Base-by-base conservation (phyloP, 1,140 invertebrate genomes). In the Brachionus rubens region DNA sequence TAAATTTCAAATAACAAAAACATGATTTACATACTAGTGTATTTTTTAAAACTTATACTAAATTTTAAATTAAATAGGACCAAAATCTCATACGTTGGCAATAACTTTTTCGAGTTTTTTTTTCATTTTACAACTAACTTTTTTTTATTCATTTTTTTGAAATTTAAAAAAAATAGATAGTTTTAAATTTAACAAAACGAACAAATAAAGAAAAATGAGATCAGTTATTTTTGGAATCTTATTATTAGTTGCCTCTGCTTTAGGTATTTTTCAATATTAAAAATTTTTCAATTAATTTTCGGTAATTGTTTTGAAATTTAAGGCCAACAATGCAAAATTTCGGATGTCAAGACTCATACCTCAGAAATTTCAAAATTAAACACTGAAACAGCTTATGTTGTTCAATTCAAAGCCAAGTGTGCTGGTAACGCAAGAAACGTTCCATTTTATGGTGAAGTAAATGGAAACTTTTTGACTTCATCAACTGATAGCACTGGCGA, bases 261-360 rank as follows among this genome's bases (percentile, higher is more conserved):
- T 41, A 65, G 59, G 59, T 65, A 65, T 3, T 7, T 46, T 46
- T 46, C 2, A 46, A 7, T 46, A 46, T 46, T 14, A 7, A 40
- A 21, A 62, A 62, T 62, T 59, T 7, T 21, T 5, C 40, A 24
- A 21, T 24, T 26, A 30, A 43, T 65, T 62, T 56, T 56, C 30
- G 16, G 7, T 40, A 16, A 3, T 40, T 9, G 7, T 19, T 65
- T 43, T 43, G 43, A 12, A 16, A 46, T 46, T 26, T 46, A 0
- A 65, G 59, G 36, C 1, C 59, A 65, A 43, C 59, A 65, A 21
- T 72, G 68, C 33, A 72, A 72, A 30, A 54, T 72, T 21, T 12
- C n/a, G 1, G 47, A 72, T 21, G 28, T 72, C 12, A 33, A 30
- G 24, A 50, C 68, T 9, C 1, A 9, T 21, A 50, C 68, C 3